Evolutionary conservation across 2,113 vertebrate species (phyloP), one percentile per base, ranked within the genome.

Genomic region (Vimba vimba): DNA sequence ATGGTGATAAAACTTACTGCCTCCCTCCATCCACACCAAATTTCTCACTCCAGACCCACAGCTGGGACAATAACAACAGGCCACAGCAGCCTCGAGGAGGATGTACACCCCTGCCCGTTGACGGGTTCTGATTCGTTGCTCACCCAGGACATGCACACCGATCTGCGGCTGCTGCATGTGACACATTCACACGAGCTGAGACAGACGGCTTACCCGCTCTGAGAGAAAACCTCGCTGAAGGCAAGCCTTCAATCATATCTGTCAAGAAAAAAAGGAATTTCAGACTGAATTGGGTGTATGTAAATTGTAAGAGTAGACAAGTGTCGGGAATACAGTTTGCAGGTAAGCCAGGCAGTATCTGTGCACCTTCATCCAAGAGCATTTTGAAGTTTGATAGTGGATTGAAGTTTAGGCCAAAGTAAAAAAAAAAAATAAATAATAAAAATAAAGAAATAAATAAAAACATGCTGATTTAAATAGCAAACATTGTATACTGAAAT

Each of bases 61-160:
- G 17, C 25, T 27, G 59, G 89, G 78, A 91, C 91, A 94, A 92
- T 92, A 86, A 92, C 85, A 43, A 82, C 47, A 30, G 60, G 86
- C 74, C 69, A 66, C 86, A 83, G 87, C 86, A 83, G 87, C 90
- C 91, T 91, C 87, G 86, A 78, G 88, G 75, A 30, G 87, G 90
- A 91, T 86, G 89, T 84, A 75, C 85, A 90, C 87, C 87, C 81
- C 90, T 79, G 30, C 62, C 84, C 45, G 0, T 25, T 5, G n/a
- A 36, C 7, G 91, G 88, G 90, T 87, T 19, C 47, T 80, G 74
- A 87, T 87, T 86, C 87, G 86, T 89, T 83, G 89, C 90, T 89
- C 91, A 90, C 62, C 3, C 62, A 52, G 9, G 47, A 15, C 62
- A 52, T 5, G 33, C 36, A 79, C 36, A 25, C 17, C 9, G 9